Conservation (phyloP, 1,140 invertebrate genomes). For the Frieseomelitta varia region DNA sequence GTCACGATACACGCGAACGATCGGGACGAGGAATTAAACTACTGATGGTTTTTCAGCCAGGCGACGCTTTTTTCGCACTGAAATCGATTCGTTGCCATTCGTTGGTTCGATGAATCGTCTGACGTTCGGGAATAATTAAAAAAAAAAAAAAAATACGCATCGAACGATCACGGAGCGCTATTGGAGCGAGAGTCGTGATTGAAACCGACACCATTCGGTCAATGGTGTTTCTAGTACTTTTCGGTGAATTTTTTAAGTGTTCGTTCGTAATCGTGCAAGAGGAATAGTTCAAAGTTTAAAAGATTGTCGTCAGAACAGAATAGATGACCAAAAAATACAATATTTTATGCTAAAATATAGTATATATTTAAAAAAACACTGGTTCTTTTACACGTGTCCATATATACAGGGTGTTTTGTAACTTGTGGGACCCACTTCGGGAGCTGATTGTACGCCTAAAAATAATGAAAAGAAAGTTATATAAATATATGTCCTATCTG, state of each 20-base stretch:
- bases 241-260: background rate
- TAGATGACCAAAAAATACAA: too few relatives aligned
- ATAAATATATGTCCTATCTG: too few relatives aligned
- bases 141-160: background rate
- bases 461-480: too few relatives aligned
- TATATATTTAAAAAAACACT: background rate
- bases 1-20: conserved; percentile 57
- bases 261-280: background rate
- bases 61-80: background rate
- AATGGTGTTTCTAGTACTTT: background rate
- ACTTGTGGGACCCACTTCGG: too few relatives aligned
- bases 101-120: background rate
- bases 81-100: background rate
- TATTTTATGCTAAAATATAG: too few relatives aligned
- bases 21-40: conserved; percentile 46
- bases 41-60: background rate
- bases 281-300: background rate
- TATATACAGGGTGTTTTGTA: too few relatives aligned
- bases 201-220: background rate
- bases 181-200: background rate
- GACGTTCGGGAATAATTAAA: background rate
- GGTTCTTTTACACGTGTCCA: background rate
- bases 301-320: too few relatives aligned
- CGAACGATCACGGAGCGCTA: background rate
- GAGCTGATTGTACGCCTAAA: too few relatives aligned